Percentiles rank a stretch among this genome's conserved stretches.
Conservation (phyloP, 2,888 invertebrate species). For the Syrphus vitripennis region DNA sequence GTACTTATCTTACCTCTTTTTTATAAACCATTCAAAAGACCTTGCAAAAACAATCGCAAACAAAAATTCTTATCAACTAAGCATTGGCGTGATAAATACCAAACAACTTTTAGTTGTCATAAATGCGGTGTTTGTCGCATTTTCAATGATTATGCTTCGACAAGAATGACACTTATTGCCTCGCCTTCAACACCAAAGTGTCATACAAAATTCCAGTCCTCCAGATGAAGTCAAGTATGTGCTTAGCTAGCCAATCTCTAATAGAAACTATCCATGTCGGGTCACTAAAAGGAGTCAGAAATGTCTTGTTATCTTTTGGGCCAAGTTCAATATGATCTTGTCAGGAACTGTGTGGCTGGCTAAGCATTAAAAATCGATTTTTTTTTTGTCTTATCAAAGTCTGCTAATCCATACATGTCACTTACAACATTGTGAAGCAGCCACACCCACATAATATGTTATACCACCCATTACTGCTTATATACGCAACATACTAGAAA, state of each 20-base stretch:
- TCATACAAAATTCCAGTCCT: neutral
- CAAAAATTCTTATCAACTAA: neutral
- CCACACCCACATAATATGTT: slow-evolving; percentile 56
- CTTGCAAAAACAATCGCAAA: neutral
- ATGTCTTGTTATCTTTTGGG: slow-evolving; percentile 2
- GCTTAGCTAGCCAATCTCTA: neutral
- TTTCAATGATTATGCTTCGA: neutral
- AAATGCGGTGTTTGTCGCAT: neutral
- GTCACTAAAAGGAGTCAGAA: slow-evolving; percentile 58
- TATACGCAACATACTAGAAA: slow-evolving; percentile 44
- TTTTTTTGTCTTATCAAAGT: slow-evolving; percentile 41
- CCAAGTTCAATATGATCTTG: neutral
- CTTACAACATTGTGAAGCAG: slow-evolving; percentile 31
- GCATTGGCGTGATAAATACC: neutral
- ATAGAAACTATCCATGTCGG: neutral
- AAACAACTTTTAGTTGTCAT: neutral
- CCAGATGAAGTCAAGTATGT: neutral
- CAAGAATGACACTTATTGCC: neutral
- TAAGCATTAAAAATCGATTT: slow-evolving; percentile 50
- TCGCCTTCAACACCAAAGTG: neutral
- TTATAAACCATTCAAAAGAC: neutral
- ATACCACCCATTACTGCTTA: slow-evolving; percentile 27
- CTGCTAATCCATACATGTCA: slow-evolving; percentile 44
- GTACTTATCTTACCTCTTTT: neutral
- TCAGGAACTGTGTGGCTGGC: neutral